Conservation (phyloP, 37 sponge, comb jelly and placozoan genomes). For the Halichondria panicea region DNA sequence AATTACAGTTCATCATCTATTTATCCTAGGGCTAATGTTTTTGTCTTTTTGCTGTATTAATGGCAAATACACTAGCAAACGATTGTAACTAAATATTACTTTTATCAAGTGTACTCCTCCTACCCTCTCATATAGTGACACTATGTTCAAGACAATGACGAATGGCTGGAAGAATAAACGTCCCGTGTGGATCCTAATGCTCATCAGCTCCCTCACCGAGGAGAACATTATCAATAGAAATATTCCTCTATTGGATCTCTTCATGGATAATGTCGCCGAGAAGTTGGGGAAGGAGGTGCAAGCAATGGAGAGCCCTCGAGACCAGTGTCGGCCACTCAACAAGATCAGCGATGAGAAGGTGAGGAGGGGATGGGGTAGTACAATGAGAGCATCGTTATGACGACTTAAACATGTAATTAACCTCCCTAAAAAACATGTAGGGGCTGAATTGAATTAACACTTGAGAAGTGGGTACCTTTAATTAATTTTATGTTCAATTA, state of each 20-base stretch:
- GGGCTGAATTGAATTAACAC: no score
- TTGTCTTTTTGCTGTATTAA: no score
- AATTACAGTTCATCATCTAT: no score
- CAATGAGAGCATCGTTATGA: no score
- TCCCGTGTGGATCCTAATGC: slow-evolving; percentile 52
- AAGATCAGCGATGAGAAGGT: slow-evolving; percentile 23
- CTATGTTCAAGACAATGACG: slow-evolving; percentile 20
- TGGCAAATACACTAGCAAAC: not conserved
- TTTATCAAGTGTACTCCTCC: not conserved
- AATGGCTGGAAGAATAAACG: slow-evolving; percentile 48
- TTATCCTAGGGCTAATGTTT: no score
- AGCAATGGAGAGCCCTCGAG: slow-evolving; percentile 38
- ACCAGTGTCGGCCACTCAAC: slow-evolving; percentile 61
- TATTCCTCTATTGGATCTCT: slow-evolving; percentile 50
- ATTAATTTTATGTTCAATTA: no score
- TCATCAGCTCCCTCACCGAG: slow-evolving; percentile 54
- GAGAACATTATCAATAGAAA: slow-evolving; percentile 12
- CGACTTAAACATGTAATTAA: no score
- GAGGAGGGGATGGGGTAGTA: no score
- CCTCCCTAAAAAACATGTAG: no score
- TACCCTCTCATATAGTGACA: not conserved
- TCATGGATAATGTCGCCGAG: slow-evolving; percentile 44
- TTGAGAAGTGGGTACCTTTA: no score
- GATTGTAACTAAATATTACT: not conserved
- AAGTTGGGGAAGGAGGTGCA: slow-evolving; percentile 54